Base-by-base conservation (phyloP, 2,113 vertebrate genomes). In the Python bivittatus region DNA sequence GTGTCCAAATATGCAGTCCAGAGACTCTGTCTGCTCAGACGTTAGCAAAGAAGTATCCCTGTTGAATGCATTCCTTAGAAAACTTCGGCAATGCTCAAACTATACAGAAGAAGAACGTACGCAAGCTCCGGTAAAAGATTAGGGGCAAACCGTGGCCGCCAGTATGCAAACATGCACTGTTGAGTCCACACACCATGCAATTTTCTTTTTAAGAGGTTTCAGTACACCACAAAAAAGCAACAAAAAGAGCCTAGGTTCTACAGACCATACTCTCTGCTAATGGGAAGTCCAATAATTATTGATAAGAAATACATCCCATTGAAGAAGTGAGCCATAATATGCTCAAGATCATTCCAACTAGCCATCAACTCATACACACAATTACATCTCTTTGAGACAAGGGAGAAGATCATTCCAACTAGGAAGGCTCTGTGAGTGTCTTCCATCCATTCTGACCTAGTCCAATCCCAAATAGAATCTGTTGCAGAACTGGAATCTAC, bases 61-160 rank as follows among this genome's bases (percentile, higher is more conserved):
- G 29, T 68, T 60, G 72, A 60, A 88, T 91, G 88, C 60, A 88
- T 90, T 48, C 54, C 53, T 56, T 72, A 27, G 86, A 68, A 61
- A 84, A 44, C 15, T 88, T 88, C 54, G 68, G 86, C 68, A 91
- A 84, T 64, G 86, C 64, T 88, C 56, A 92, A 89, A 88, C 57
- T 54, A 84, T 89, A 42, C 4, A 33, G 79, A 42, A 0, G 0
- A 57, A 22, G 29, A 68, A 42, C 2, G 27, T 84, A 57, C 20
- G n/a, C 86, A 72, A 89, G 42, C 72, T 89, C 22, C 89, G 44
- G 85, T 17, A 54, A 58, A 17, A 64, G 48, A 60, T 64, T 60
- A 53, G 54, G 84, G 20, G 60, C 25, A 61, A 83, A 33, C 42
- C 33, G 23, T 23, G 33, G 48, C 57, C 84, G 61, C 89, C 25